These are phyloP conservation scores for Macrotis lagotis DNA, from an alignment of 2,113 vertebrate genomes.

Conservation along the genomic window DNA sequence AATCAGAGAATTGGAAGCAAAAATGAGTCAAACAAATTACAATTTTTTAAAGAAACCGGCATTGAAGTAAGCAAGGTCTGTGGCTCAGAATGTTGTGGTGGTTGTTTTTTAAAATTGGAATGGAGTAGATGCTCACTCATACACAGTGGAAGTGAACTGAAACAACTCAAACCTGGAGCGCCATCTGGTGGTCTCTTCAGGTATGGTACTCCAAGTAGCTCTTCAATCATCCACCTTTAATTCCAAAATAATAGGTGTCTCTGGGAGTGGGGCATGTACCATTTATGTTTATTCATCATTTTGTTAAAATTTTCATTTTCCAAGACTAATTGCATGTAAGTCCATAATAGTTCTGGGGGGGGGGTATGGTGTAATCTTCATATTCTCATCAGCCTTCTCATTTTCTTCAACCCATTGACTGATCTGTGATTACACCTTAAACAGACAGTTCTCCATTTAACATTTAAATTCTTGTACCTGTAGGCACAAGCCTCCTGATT, in stretches of 20 bases:
- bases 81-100: not conserved
- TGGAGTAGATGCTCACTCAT: not conserved
- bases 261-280: not conserved
- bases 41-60: not conserved
- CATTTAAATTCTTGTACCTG: not conserved
- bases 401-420: not conserved
- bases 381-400: not conserved
- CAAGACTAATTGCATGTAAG: not conserved
- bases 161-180: not conserved
- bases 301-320: not conserved
- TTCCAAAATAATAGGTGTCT: not conserved
- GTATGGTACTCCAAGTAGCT: not conserved
- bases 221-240: not conserved
- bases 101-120: not conserved
- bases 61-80: not conserved
- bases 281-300: not conserved
- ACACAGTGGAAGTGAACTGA: not conserved
- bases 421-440: not conserved
- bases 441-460: no score
- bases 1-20: not conserved
- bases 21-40: not conserved
- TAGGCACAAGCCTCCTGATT: not conserved
- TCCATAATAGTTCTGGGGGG: not conserved
- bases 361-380: not conserved
- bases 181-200: not conserved